Evolutionary conservation across 1,140 invertebrate species (phyloP), one percentile per base, ranked within the genome.

Genomic region (Brachionus angularis): DNA sequence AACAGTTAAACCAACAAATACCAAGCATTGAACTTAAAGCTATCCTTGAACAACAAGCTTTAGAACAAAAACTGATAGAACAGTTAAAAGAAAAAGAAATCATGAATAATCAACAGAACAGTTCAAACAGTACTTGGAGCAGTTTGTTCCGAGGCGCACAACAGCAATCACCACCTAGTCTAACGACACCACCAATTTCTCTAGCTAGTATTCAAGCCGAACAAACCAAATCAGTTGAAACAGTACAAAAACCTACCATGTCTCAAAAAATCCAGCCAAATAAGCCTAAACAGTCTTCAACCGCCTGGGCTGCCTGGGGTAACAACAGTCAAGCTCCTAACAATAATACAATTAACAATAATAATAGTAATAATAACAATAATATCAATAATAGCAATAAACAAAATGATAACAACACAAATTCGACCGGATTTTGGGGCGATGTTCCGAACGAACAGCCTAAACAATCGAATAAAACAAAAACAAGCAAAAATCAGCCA

Each of bases 1-100:
- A 47, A 23, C 42, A 67, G 36, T 10, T 42, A 18, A 21, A 21
- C 1, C 4, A 5, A 27, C 42, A 47, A 25, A 12, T 47, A 21
- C 42, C 42, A 29, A 33, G 18, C 23, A 42, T 67, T 14, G 33
- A 67, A 12, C 42, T 67, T 18, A 67, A 67, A 47, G 23, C 42
- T 31, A 33, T 67, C 7, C 23, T 67, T 18, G 62, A 67, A 23
- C 62, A 67, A 50, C 62, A 67, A 29, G 62, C 62, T 18, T 42
- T 46, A 5, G 62, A 67, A 46, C 62, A 67, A 36, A 67, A 67
- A 25, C 16, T 67, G n/a, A 47, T 67, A 1, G 42, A 67, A 16
- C 62, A 67, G 36, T 18, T 47, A 33, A 67, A 67, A 25, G 39
- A 67, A 50, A 21, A 8, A 21, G 62, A 67, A 36, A 42, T 29